Evolutionary conservation across 2,888 invertebrate species (phyloP).

Genomic region (Synergus japonicus): DNA sequence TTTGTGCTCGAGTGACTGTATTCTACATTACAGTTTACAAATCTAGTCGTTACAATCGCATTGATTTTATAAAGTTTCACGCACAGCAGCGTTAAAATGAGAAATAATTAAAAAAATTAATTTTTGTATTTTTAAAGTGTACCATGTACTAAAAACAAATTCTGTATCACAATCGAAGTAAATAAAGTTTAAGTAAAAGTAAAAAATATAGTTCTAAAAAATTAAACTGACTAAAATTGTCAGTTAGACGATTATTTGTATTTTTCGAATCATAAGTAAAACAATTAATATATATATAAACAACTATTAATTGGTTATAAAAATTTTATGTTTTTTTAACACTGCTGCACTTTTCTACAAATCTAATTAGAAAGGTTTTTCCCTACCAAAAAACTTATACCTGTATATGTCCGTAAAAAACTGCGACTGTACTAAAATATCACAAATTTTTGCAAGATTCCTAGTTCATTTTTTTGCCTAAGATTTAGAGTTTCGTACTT

Average conservation of each 20-base stretch:
- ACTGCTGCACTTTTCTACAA: conserved; percentile 16
- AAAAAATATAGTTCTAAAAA: not conserved
- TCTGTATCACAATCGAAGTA: not conserved
- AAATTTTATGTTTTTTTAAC: not conserved
- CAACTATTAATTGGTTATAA: not conserved
- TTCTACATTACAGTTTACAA: conserved; percentile 35
- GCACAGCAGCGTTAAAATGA: conserved; percentile 16
- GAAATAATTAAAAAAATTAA: not conserved
- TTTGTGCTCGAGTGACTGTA: conserved; percentile 25
- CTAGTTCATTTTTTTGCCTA: not conserved
- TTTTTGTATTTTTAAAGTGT: not conserved
- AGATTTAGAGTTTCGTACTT: conserved; percentile 1
- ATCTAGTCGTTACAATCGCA: conserved; percentile 29
- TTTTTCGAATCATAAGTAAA: not conserved
- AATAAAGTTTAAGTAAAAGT: not conserved
- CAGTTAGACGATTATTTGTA: not conserved
- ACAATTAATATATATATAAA: not conserved
- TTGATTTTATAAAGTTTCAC: not conserved
- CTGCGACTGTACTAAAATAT: conserved; percentile 14
- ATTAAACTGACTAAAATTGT: not conserved
- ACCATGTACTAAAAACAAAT: not conserved
- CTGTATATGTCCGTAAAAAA: conserved; percentile 17
- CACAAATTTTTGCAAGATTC: conserved; percentile 23
- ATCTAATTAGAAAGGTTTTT: conserved; percentile 17
- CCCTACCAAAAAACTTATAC: not conserved